Percentiles rank a stretch among this genome's conserved stretches.
Evolutionary conservation across 2,888 invertebrate genomes (phyloP).

Genomic region (Uropetala carovei): DNA sequence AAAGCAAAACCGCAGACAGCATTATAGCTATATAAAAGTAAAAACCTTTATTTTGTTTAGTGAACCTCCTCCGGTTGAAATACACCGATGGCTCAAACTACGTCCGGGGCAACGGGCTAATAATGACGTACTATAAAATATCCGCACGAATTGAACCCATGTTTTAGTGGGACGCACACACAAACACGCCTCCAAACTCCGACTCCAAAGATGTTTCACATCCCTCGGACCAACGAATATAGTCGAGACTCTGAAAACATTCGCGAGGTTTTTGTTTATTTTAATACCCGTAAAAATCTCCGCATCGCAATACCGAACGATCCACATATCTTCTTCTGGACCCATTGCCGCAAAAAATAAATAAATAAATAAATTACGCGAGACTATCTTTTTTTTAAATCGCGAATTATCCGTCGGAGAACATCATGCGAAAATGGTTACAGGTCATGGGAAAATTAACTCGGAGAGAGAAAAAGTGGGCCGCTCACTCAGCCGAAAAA

Average conservation of each 20-base stretch:
- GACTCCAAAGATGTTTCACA: background rate
- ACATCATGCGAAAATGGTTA: background rate
- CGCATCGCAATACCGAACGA: too few relatives aligned
- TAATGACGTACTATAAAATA: conserved; percentile 10
- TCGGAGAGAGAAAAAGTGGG: background rate
- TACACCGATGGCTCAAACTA: background rate
- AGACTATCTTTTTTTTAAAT: background rate
- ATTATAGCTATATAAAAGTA: background rate
- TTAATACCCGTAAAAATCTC: too few relatives aligned
- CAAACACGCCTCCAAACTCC: background rate
- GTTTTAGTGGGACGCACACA: background rate
- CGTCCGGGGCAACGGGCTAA: conserved; percentile 23
- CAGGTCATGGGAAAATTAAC: conserved; percentile 35
- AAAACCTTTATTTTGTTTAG: background rate
- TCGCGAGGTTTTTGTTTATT: background rate
- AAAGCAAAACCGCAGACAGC: background rate
- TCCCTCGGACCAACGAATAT: background rate
- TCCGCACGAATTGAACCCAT: background rate
- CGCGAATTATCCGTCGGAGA: background rate
- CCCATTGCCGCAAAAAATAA: too few relatives aligned
- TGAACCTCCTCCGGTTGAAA: background rate
- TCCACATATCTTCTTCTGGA: too few relatives aligned
- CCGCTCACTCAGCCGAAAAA: background rate
- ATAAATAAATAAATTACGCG: too few relatives aligned
- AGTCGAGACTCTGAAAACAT: background rate